These are phyloP conservation scores for Scylla paramamosain DNA, from an alignment of 1,140 invertebrate species.

Conservation along the genomic window DNA sequence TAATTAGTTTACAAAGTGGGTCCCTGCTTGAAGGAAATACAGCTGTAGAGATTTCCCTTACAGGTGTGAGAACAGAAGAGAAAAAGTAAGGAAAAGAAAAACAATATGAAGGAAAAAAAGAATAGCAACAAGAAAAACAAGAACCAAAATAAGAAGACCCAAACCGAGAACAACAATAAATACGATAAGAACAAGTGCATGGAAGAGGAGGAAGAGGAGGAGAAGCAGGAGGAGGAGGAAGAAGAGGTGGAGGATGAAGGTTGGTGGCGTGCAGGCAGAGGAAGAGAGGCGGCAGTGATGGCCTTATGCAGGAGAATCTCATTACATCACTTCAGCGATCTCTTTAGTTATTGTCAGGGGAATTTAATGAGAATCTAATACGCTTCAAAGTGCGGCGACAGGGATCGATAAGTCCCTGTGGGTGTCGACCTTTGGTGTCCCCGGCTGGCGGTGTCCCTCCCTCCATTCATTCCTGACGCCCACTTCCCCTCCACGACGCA, in stretches of 20 bases:
- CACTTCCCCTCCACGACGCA: background rate
- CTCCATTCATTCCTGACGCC: background rate
- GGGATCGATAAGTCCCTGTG: constrained; percentile 42
- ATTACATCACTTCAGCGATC: constrained; percentile 57
- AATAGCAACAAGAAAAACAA: background rate
- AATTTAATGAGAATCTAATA: constrained; percentile 59
- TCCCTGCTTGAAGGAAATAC: background rate
- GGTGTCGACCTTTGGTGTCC: background rate
- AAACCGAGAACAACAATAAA: too few species aligned
- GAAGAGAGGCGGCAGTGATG: background rate
- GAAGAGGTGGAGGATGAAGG: background rate
- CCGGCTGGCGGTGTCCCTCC: background rate
- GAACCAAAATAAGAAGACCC: background rate
- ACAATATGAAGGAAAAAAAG: background rate
- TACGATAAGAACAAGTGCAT: too few species aligned
- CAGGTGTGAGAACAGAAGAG: background rate
- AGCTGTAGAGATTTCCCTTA: background rate
- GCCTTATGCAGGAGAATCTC: constrained; percentile 46
- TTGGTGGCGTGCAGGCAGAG: background rate
- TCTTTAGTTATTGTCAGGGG: constrained; percentile 59
- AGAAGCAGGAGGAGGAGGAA: background rate
- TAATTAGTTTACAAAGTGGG: background rate
- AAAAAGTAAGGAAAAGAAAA: constrained; percentile 15
- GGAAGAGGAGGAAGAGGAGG: background rate
- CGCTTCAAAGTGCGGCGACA: constrained; percentile 48